Conservation (phyloP, 2,888 invertebrate genomes). For the Operophtera brumata region DNA sequence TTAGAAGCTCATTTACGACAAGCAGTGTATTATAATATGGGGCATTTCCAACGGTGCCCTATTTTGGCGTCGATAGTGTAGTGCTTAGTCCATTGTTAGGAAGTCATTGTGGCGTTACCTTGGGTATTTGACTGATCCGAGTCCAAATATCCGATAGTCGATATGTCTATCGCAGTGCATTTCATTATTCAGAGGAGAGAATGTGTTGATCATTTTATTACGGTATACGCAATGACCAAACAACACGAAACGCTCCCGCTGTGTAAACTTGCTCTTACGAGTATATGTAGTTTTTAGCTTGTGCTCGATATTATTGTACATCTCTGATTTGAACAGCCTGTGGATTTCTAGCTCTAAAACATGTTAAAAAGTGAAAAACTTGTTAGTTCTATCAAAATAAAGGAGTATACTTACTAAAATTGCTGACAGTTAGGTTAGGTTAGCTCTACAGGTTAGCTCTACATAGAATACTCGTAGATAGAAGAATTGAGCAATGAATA, state of each 20-base stretch:
- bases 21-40: too few relatives aligned
- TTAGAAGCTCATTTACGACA: too few relatives aligned
- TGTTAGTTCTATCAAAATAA: too few relatives aligned
- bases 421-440: too few relatives aligned
- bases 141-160: slow-evolving; percentile 73
- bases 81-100: too few relatives aligned
- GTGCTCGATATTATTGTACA: slow-evolving; percentile 73
- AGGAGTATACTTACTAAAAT: too few relatives aligned
- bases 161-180: slow-evolving; percentile 59
- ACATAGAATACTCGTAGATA: neutral
- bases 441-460: too few relatives aligned
- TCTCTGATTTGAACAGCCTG: slow-evolving; percentile 74
- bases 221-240: slow-evolving; percentile 64
- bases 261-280: slow-evolving; percentile 27
- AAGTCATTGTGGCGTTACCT: slow-evolving; percentile 25
- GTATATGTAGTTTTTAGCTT: slow-evolving; percentile 32
- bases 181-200: slow-evolving; percentile 76
- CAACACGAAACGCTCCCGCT: slow-evolving; percentile 43
- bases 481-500: neutral
- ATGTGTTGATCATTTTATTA: slow-evolving; percentile 66
- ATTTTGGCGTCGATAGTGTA: too few relatives aligned
- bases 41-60: too few relatives aligned
- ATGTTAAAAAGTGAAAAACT: too few relatives aligned
- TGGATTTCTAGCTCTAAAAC: slow-evolving; percentile 78
- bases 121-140: slow-evolving; percentile 58